A percentile compares a stretch with the other conserved stretches of the same genome.
Evolutionary conservation across 2,888 invertebrate genomes (phyloP).

Genomic region (Euspilapteryx auroguttella): DNA sequence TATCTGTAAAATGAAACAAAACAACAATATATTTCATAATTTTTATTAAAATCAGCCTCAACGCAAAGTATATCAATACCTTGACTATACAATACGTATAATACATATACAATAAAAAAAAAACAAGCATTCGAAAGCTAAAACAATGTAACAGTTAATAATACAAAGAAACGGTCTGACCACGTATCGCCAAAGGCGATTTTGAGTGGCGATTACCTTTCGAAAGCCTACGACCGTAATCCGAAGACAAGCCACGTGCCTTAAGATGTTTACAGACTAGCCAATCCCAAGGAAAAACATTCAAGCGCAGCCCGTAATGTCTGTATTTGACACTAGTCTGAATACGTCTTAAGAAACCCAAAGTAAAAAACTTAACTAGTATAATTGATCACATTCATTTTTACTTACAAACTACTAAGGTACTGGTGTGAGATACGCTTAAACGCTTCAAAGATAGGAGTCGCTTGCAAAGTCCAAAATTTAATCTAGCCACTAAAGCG

Average conservation of each 20-base stretch:
- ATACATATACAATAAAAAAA: slow-evolving; percentile 32
- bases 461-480: no score
- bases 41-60: slow-evolving; percentile 51
- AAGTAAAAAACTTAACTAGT: slow-evolving; percentile 27
- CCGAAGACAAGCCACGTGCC: no score
- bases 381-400: slow-evolving; percentile 52
- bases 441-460: slow-evolving; percentile 6
- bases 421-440: slow-evolving; percentile 36
- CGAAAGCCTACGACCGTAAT: slow-evolving; percentile 27
- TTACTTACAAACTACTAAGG: slow-evolving; percentile 56
- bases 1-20: no score
- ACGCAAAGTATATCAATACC: slow-evolving; percentile 26
- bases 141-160: slow-evolving; percentile 3
- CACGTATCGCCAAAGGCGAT: slow-evolving; percentile 20
- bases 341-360: no score
- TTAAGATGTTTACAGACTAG: no score
- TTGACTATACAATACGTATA: slow-evolving; percentile 18
- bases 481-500: no score
- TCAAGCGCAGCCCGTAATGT: no score
- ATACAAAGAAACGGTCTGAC: slow-evolving; percentile 12
- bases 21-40: no score
- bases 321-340: no score
- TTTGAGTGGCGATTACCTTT: slow-evolving; percentile 18
- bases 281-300: no score
- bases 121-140: slow-evolving; percentile 25